A percentile compares a stretch with the other conserved stretches of the same genome.
Conservation (phyloP, 2,888 invertebrate species). For the Galerucella pusilla region DNA sequence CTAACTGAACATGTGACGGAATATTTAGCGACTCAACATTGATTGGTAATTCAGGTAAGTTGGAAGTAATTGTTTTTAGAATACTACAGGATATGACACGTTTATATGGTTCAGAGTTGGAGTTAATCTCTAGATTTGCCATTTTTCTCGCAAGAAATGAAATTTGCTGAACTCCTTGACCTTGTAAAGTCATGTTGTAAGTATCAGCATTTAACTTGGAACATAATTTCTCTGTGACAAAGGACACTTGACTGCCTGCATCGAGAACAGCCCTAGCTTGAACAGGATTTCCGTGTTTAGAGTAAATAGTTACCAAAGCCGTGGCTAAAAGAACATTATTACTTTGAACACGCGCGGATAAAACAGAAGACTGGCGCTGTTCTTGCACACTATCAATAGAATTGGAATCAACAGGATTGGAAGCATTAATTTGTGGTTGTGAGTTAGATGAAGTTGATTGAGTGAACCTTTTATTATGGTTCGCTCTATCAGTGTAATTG, state of each 20-base stretch:
- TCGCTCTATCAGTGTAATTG: too few relatives aligned
- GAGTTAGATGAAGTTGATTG: too few relatives aligned
- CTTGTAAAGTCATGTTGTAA: conserved; percentile 1
- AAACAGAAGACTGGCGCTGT: background rate
- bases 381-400: background rate
- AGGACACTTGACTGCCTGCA: conserved; percentile 2
- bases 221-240: too few relatives aligned
- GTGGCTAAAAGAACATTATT: conserved; percentile 34
- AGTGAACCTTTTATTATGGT: too few relatives aligned
- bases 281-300: conserved; percentile 8
- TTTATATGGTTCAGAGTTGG: background rate
- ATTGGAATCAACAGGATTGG: background rate
- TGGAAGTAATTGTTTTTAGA: too few relatives aligned
- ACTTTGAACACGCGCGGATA: background rate
- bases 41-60: too few relatives aligned
- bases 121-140: background rate
- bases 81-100: too few relatives aligned
- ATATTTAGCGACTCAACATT: too few relatives aligned
- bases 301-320: conserved; percentile 24
- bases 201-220: background rate
- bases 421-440: background rate
- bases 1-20: too few relatives aligned
- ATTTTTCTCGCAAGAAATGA: background rate
- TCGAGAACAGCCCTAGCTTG: conserved; percentile 32
- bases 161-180: conserved; percentile 5